Conservation (phyloP, 2,113 vertebrate genomes). For the Sphaerodactylus townsendi region DNA sequence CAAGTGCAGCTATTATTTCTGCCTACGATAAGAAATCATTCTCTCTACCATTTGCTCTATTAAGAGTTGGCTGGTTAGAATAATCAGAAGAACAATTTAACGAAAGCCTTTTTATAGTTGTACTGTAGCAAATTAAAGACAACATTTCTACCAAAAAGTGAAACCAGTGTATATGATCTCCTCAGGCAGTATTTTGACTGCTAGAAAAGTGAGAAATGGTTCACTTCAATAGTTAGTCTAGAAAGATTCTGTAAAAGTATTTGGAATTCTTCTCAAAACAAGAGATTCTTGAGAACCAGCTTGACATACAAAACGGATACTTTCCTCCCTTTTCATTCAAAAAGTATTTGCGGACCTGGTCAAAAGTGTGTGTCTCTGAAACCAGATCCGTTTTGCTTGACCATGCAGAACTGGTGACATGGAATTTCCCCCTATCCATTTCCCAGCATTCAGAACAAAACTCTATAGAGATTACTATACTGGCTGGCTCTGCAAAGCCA, state of each 20-base stretch:
- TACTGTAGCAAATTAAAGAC: not conserved
- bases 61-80: not conserved
- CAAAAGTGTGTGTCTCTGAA: conserved; percentile 22
- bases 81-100: not conserved
- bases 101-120: not conserved
- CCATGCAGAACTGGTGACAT: not conserved
- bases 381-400: conserved; percentile 20
- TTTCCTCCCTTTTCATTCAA: conserved; percentile 16
- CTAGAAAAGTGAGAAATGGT: not conserved
- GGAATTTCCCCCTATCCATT: conserved; percentile 29
- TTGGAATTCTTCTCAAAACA: not conserved
- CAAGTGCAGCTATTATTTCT: not conserved
- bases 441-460: conserved; percentile 47
- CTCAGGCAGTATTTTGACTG: not conserved
- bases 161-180: not conserved
- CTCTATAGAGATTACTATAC: conserved; percentile 3
- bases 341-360: conserved; percentile 11
- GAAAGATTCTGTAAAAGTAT: conserved; percentile 7
- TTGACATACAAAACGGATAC: not conserved
- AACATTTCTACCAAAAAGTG: not conserved
- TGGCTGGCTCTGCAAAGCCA: conserved; percentile 32
- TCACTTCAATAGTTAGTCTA: not conserved
- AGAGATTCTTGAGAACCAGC: conserved; percentile 18
- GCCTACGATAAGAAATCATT: not conserved
- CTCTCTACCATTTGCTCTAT: not conserved